phyloP scores from a whole-genome alignment of 2,113 vertebrate species.

The Cololabis saira region DNA sequence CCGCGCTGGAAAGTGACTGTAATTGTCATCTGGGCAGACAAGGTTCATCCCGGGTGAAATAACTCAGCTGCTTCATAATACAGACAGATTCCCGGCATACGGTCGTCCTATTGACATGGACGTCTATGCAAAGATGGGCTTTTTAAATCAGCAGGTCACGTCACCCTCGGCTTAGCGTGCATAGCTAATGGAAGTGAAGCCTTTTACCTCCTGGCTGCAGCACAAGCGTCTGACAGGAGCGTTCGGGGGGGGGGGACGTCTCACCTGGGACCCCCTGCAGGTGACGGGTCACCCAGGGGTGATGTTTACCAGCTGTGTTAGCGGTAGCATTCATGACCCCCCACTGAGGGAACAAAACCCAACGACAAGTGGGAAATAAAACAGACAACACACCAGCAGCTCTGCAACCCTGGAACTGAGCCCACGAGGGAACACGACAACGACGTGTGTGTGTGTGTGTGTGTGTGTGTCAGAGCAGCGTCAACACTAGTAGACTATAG shows the following conservation, averaged over 20 bases:
- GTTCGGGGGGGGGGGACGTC: slow-evolving; percentile 74
- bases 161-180: slow-evolving; percentile 79
- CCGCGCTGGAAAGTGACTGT: slow-evolving; percentile 85
- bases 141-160: slow-evolving; percentile 83
- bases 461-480: no score
- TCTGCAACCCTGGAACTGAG: no score
- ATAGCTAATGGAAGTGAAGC: slow-evolving; percentile 74
- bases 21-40: slow-evolving; percentile 86
- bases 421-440: no score
- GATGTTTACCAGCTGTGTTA: slow-evolving; percentile 35
- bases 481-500: no score
- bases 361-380: no score
- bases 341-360: no score
- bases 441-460: no score
- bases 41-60: slow-evolving; percentile 82
- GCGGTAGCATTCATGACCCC: no score
- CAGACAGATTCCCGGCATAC: slow-evolving; percentile 70
- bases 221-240: slow-evolving; percentile 78
- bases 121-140: slow-evolving; percentile 83
- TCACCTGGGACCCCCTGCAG: slow-evolving; percentile 52
- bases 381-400: no score
- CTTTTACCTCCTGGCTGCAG: slow-evolving; percentile 75
- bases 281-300: slow-evolving; percentile 69
- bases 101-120: slow-evolving; percentile 78
- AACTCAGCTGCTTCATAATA: slow-evolving; percentile 85